Evolutionary conservation across 2,113 vertebrate genomes (phyloP), one percentile per base, ranked within the genome.

Genomic region (Camelus dromedarius): DNA sequence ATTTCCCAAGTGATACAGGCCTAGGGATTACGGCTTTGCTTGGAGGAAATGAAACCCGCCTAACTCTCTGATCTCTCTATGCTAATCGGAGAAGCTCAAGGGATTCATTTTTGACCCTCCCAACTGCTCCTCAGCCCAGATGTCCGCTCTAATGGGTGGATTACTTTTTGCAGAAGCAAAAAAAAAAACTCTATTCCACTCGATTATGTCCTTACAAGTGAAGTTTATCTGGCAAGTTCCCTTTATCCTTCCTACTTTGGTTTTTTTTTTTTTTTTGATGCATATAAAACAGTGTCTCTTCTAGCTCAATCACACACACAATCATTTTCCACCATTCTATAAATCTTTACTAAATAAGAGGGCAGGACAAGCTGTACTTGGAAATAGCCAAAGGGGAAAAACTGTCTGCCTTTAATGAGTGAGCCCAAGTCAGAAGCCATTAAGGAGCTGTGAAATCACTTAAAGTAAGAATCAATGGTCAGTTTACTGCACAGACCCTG

Each of bases 341-440:
- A 96, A 77, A 85, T 93, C 48, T 76, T 82, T 46, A 56, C 67
- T 76, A 84, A 91, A 10, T 80, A 64, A 83, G 30, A 69, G 8
- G 38, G n/a, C 56, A 62, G 56, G 52, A 42, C 8, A 69, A 72
- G 35, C 46, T 85, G 14, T 18, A n/a, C 77, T 76, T 81, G 26
- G 77, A 92, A 80, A 73, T 4, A 84, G 72, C 77, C 72, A 8
- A 80, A 76, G 22, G 46, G 54, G 50, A 64, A 87, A 54, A 50
- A 64, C 20, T 26, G 15, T 13, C 26, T 64, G 20, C 20, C 70
- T 62, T 77, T 46, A 50, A 24, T 1, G 46, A 82, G 60, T 6
- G 10, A 52, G 32, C 30, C 22, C 76, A 54, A 4, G 73, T 84
- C 19, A 72, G 67, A 26, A 64, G 22, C 12, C 72, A 76, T 35